Conservation (phyloP, 2,888 invertebrate genomes). For the Dasysyrphus tricinctus region DNA sequence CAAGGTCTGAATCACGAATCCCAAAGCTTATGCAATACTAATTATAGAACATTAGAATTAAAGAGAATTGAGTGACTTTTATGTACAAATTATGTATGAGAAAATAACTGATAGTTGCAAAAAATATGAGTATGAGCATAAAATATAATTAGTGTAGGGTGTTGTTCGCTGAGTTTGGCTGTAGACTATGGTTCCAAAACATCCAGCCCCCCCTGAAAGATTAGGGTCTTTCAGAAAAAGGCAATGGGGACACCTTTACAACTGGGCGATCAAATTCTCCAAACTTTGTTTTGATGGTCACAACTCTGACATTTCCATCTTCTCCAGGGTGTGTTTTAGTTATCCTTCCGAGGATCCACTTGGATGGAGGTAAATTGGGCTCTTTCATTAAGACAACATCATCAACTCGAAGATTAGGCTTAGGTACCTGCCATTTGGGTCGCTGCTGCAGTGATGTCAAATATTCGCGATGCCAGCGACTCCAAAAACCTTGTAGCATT, state of each 20-base stretch:
- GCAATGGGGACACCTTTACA: not conserved
- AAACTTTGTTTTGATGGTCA: not conserved
- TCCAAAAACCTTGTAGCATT: not conserved
- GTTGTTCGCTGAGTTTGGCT: too few relatives aligned
- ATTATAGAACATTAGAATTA: too few relatives aligned
- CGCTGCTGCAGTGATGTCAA: slow-evolving; percentile 43
- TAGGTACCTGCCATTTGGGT: slow-evolving; percentile 22
- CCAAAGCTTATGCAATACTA: too few relatives aligned
- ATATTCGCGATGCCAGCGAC: slow-evolving; percentile 32
- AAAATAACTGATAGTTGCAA: too few relatives aligned
- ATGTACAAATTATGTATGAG: too few relatives aligned
- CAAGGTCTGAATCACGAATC: too few relatives aligned
- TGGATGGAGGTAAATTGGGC: slow-evolving; percentile 26
- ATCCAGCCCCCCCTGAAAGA: slow-evolving; percentile 13
- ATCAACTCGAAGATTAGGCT: not conserved
- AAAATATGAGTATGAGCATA: too few relatives aligned
- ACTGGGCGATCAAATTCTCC: not conserved
- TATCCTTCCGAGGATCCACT: slow-evolving; percentile 15
- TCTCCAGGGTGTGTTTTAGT: slow-evolving; percentile 7
- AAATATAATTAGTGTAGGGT: too few relatives aligned
- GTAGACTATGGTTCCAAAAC: not conserved
- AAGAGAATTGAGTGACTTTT: too few relatives aligned
- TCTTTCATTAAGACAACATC: slow-evolving; percentile 29
- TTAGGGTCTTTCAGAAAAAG: slow-evolving; percentile 7
- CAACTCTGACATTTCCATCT: not conserved